These are phyloP conservation scores for Motacilla tschutschensis DNA, from an alignment of 2,113 vertebrate genomes.

Conservation along the genomic window DNA sequence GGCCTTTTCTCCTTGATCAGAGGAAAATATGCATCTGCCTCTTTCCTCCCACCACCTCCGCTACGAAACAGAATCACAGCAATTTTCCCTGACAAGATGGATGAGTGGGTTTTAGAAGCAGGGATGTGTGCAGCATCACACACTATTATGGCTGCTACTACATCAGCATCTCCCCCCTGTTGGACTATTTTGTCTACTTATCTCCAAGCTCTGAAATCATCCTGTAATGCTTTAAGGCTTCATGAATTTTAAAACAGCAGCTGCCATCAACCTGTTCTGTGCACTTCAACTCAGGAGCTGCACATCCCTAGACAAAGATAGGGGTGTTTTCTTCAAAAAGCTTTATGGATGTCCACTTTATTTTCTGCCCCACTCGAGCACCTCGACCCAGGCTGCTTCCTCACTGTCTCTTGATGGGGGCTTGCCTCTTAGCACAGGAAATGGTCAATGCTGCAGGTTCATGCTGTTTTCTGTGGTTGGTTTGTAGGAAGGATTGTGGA, in stretches of 20 bases:
- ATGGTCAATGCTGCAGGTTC: neutral
- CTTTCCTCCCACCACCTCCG: slow-evolving; percentile 9
- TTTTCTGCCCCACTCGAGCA: neutral
- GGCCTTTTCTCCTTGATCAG: slow-evolving; percentile 5
- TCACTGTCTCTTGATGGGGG: neutral
- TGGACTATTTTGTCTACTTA: slow-evolving; percentile 47
- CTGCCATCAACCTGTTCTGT: neutral
- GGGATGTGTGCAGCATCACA: neutral
- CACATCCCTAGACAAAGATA: neutral
- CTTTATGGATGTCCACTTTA: neutral
- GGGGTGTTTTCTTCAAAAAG: neutral
- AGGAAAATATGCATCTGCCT: neutral
- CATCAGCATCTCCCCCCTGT: neutral
- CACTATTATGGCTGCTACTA: slow-evolving; percentile 36
- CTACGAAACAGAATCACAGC: slow-evolving; percentile 12
- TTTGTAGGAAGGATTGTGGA: fast-evolving
- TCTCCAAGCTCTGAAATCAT: slow-evolving; percentile 16
- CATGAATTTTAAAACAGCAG: slow-evolving; percentile 32
- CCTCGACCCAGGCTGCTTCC: neutral
- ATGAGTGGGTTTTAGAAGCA: slow-evolving; percentile 34
- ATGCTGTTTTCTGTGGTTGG: neutral
- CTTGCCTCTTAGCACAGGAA: neutral
- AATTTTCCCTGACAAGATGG: slow-evolving; percentile 13
- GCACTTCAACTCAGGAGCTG: neutral
- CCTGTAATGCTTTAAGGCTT: neutral